These are phyloP conservation scores for Drosophila punjabiensis DNA, from an alignment of 1,140 invertebrate genomes.

Conservation along the genomic window DNA sequence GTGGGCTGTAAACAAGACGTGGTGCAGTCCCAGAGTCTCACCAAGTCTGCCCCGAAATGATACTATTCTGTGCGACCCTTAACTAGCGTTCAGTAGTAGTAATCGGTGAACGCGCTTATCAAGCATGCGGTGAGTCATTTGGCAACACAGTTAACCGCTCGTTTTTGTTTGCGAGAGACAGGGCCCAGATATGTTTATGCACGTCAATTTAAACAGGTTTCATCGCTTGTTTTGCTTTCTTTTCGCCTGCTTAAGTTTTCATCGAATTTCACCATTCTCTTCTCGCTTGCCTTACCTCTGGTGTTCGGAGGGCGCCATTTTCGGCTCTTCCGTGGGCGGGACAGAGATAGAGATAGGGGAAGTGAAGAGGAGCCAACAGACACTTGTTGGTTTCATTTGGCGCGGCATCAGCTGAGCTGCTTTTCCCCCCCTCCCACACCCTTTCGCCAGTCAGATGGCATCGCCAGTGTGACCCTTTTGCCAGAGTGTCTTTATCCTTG, in stretches of 20 bases:
- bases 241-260: slow-evolving; percentile 27
- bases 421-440: neutral
- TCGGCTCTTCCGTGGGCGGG: slow-evolving; percentile 1
- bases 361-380: slow-evolving; percentile 17
- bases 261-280: slow-evolving; percentile 74
- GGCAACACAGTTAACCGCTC: slow-evolving; percentile 47
- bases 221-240: slow-evolving; percentile 16
- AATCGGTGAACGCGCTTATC: slow-evolving; percentile 61
- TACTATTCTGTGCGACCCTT: neutral
- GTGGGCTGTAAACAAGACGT: neutral
- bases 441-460: neutral
- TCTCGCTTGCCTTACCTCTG: slow-evolving; percentile 35
- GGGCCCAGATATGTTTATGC: slow-evolving; percentile 40
- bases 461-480: slow-evolving; percentile 32
- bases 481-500: slow-evolving; percentile 10
- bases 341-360: slow-evolving; percentile 14
- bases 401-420: slow-evolving; percentile 31
- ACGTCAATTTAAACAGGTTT: slow-evolving; percentile 25
- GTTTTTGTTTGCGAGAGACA: slow-evolving; percentile 37
- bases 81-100: slow-evolving; percentile 31
- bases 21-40: neutral
- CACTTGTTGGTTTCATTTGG: slow-evolving; percentile 47
- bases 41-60: slow-evolving; percentile 11
- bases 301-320: slow-evolving; percentile 28
- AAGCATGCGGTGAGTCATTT: slow-evolving; percentile 72